These are phyloP conservation scores for Prionace glauca DNA, from an alignment of 2,797 vertebrate genomes.

Conservation along the genomic window DNA sequence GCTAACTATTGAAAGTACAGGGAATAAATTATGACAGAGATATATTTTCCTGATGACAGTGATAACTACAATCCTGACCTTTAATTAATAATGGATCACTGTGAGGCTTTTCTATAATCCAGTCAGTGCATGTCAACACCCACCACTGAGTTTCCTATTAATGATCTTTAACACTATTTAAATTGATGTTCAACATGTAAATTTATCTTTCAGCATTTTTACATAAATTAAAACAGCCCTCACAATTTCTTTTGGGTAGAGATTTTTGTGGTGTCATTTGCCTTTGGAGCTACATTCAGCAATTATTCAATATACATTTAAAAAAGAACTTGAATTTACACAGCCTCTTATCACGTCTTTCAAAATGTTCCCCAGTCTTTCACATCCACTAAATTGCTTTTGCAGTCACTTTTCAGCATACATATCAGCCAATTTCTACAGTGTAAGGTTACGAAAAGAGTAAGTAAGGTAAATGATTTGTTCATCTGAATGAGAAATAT, in stretches of 20 bases:
- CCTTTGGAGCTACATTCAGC: too few relatives aligned
- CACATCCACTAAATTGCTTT: not conserved
- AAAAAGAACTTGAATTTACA: not conserved
- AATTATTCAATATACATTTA: not conserved
- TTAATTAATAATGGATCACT: not conserved
- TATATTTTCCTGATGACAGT: not conserved
- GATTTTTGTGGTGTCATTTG: not conserved
- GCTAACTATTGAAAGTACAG: not conserved
- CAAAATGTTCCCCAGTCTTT: not conserved
- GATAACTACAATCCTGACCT: not conserved
- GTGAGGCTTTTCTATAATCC: slow-evolving; percentile 10
- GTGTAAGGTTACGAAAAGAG: not conserved
- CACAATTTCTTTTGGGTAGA: not conserved
- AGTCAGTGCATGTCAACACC: not conserved
- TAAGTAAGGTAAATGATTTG: not conserved
- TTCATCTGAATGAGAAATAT: not conserved
- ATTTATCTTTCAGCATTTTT: not conserved
- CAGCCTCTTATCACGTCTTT: not conserved
- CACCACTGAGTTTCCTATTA: not conserved
- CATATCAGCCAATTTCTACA: not conserved
- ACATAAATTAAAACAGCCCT: not conserved
- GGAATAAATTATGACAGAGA: not conserved
- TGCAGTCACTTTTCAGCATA: not conserved
- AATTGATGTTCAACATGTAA: not conserved
- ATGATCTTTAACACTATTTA: not conserved